These are phyloP conservation scores for Dromaius novaehollandiae DNA, from an alignment of 2,113 vertebrate genomes.

Conservation along the genomic window DNA sequence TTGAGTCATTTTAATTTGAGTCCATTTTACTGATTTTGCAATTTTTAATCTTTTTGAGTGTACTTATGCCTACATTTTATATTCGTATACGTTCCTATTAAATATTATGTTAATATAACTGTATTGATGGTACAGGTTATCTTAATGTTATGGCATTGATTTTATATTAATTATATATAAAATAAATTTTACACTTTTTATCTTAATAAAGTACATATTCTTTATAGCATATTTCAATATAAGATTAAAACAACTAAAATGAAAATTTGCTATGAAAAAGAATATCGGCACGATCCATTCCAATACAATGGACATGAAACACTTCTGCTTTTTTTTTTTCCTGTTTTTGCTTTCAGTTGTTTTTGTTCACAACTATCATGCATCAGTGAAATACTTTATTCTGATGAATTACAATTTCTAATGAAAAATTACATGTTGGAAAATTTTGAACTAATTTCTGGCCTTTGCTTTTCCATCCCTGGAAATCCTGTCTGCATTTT, in stretches of 20 bases:
- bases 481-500: not conserved
- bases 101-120: not conserved
- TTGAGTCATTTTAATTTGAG: no score
- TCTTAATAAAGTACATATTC: not conserved
- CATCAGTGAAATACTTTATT: not conserved
- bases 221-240: not conserved
- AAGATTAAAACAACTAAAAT: not conserved
- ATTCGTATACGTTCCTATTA: not conserved
- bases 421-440: not conserved
- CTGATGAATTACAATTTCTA: not conserved
- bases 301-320: not conserved
- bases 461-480: not conserved
- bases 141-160: not conserved
- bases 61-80: not conserved
- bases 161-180: not conserved
- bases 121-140: not conserved
- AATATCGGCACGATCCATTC: not conserved
- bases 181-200: not conserved
- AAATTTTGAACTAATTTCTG: not conserved
- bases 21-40: not conserved
- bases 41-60: not conserved
- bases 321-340: not conserved
- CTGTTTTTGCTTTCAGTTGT: not conserved
- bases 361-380: not conserved
- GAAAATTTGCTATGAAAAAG: not conserved